Base-by-base conservation (phyloP, 2,797 vertebrate species). In the Cossypha polioptera region DNA sequence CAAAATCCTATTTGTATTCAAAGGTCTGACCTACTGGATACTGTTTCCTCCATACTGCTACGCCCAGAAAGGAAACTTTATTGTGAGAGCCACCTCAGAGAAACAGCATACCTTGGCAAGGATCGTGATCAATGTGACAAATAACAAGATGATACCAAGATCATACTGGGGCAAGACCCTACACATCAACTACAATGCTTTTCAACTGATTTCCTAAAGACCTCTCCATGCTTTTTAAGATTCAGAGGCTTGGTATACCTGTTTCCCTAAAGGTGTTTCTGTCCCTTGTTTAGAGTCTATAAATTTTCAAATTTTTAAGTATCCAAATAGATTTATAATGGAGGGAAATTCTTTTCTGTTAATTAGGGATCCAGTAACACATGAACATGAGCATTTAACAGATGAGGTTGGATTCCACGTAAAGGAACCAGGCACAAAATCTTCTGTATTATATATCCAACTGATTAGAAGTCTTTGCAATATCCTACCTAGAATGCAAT, bases 141-240 rank as follows among this genome's bases (percentile, higher is more conserved):
- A 38, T n/a, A 43, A 67, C 8, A 48, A 61, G 26, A 28, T 6
- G 8, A 45, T 55, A 43, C 5, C 31, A 45, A 66, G 29, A 22
- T 47, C 8, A 16, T 26, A 20, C 17, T 51, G 17, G 17, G 6
- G 3, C 20, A 28, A 43, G 18, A 38, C 26, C 6, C 7, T 9
- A 36, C 14, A 24, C 11, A 29, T 13, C 20, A 68, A 20, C 8
- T 35, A 79, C 36, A 59, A 1, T 22, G 10, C 4, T 80, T 42
- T 86, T 66, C 19, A 51, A 11, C 17, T 16, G 19, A 47, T 57
- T 81, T 78, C 31, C 61, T 48, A 28, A 63, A 75, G 20, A 48
- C 1, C 0, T 0, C 8, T 50, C 20, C 25, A 31, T 68, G 10
- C 5, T 40, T 63, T 61, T 26, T 65, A 67, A 74, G 19, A 45